phyloP scores from a whole-genome alignment of 2,888 invertebrate species.

The Rugalucina vietnamica region DNA sequence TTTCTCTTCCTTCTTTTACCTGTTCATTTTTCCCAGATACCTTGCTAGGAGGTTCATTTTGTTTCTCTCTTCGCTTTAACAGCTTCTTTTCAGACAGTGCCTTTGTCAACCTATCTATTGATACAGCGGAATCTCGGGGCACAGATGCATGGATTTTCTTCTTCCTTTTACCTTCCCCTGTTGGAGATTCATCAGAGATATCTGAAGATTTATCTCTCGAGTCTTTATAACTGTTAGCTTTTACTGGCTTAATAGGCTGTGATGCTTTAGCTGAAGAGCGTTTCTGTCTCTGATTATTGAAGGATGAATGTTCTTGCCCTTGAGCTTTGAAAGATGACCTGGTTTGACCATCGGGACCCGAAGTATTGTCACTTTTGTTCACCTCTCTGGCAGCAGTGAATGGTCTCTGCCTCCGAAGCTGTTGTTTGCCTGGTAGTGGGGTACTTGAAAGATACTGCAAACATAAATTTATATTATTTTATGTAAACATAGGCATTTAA shows the following conservation, averaged over 20 bases:
- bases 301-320: background rate
- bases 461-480: background rate
- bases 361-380: background rate
- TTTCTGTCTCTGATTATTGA: background rate
- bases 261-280: background rate
- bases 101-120: background rate
- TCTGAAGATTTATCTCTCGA: no score
- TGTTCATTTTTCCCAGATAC: no score
- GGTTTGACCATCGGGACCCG: background rate
- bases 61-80: background rate
- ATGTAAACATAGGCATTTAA: no score
- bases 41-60: background rate
- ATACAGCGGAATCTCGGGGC: background rate
- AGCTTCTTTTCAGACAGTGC: background rate
- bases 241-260: background rate
- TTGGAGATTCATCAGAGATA: background rate
- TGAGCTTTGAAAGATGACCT: background rate
- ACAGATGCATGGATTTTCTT: background rate
- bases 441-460: slow-evolving; percentile 56
- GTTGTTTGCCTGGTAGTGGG: slow-evolving; percentile 51
- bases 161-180: background rate
- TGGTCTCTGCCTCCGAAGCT: slow-evolving; percentile 47
- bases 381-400: slow-evolving; percentile 21
- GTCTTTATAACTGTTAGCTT: background rate
- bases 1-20: no score